A percentile compares a stretch with the other conserved stretches of the same genome.
phyloP scores from a whole-genome alignment of 2,888 invertebrate species.

The Oscheius sp. region DNA sequence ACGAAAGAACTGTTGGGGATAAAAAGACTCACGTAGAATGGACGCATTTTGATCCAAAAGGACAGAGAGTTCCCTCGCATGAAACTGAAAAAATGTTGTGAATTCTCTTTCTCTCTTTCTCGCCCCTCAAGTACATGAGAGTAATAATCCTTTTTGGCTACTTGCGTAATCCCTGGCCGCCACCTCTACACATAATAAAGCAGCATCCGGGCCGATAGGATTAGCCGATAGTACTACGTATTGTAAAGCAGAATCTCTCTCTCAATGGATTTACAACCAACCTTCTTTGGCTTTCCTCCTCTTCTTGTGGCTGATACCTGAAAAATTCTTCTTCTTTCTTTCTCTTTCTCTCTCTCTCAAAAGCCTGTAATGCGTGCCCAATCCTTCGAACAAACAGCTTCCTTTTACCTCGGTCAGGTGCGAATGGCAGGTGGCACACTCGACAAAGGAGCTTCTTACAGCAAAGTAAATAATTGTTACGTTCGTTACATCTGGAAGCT shows the following conservation, averaged over 20 bases:
- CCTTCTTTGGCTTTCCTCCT: constrained; percentile 41
- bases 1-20: no score
- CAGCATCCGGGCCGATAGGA: not conserved
- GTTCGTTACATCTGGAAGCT: not conserved
- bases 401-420: constrained; percentile 7
- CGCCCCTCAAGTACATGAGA: not conserved
- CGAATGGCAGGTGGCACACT: constrained; percentile 8
- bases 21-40: constrained; percentile 37
- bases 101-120: not conserved
- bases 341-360: not conserved
- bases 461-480: constrained; percentile 2
- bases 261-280: constrained; percentile 9
- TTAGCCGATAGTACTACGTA: not conserved
- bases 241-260: constrained; percentile 8
- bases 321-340: constrained; percentile 1
- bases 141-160: not conserved
- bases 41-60: constrained; percentile 53
- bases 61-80: constrained; percentile 51
- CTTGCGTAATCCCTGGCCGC: constrained; percentile 6
- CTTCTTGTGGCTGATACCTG: constrained; percentile 42
- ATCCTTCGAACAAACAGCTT: not conserved
- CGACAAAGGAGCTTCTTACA: not conserved
- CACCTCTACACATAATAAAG: not conserved
- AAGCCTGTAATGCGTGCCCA: not conserved
- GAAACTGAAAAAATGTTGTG: constrained; percentile 40